These are phyloP conservation scores for Plutella xylostella DNA, from an alignment of 2,888 invertebrate species.

Conservation along the genomic window DNA sequence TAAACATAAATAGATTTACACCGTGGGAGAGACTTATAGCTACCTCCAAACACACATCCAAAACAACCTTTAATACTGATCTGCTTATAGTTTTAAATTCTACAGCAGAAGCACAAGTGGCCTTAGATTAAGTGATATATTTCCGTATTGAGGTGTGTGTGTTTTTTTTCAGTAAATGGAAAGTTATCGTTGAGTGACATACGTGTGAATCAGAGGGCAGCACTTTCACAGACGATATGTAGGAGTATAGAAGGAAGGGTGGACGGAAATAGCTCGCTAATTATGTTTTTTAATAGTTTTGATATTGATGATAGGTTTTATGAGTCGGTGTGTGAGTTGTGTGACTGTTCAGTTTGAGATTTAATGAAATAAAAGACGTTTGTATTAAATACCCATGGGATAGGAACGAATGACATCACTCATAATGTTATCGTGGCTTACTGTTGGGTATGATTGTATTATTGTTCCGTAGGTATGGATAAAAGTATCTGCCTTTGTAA, in stretches of 20 bases:
- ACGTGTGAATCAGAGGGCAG: constrained; percentile 51
- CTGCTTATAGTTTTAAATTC: too few species aligned
- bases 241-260: neutral
- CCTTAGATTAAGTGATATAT: constrained; percentile 18
- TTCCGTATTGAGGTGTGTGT: constrained; percentile 35
- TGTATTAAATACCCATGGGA: neutral
- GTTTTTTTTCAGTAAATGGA: constrained; percentile 33
- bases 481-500: too few species aligned
- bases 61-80: too few species aligned
- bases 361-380: too few species aligned
- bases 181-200: constrained; percentile 43
- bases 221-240: constrained; percentile 34
- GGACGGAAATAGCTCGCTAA: neutral
- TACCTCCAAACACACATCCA: too few species aligned
- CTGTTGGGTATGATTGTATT: too few species aligned
- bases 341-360: too few species aligned
- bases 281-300: constrained; percentile 1
- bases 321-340: too few species aligned
- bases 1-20: constrained; percentile 37
- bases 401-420: neutral
- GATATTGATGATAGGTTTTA: too few species aligned
- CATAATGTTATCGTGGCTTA: too few species aligned
- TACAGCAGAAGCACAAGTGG: too few species aligned
- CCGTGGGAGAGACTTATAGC: constrained; percentile 40
- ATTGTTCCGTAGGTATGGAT: too few species aligned